Percentiles rank a stretch among this genome's conserved stretches.
phyloP scores from a whole-genome alignment of 1,140 invertebrate species.

The Trypoxylus dichotomus region DNA sequence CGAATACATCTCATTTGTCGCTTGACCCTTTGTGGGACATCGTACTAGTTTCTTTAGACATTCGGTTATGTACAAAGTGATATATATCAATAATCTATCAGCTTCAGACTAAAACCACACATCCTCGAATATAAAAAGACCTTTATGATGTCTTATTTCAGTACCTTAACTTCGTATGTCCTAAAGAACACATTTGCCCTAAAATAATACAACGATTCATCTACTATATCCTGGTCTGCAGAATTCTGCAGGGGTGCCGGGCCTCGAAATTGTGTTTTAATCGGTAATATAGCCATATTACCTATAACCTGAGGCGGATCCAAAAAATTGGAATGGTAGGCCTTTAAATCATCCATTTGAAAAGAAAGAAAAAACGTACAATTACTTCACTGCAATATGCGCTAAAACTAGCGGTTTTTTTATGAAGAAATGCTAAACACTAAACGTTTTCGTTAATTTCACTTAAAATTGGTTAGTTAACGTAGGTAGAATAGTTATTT shows the following conservation, averaged over 20 bases:
- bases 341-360: conserved; percentile 59
- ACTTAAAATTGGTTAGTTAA: conserved; percentile 7
- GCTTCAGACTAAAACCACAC: conserved; percentile 78
- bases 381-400: conserved; percentile 1
- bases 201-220: conserved; percentile 96
- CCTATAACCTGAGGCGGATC: conserved; percentile 76
- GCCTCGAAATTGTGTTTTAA: conserved; percentile 50
- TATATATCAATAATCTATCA: conserved; percentile 95
- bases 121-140: not conserved
- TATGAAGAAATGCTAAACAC: not conserved
- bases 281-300: conserved; percentile 76
- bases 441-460: not conserved
- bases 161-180: conserved; percentile 96
- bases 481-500: not conserved
- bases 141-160: not conserved
- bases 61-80: conserved; percentile 98
- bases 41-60: conserved; percentile 94
- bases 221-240: conserved; percentile 88
- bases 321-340: conserved; percentile 91
- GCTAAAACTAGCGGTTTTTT: not conserved
- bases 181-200: conserved; percentile 99
- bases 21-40: conserved; percentile 87
- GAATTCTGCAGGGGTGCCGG: conserved; percentile 61
- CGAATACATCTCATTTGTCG: conserved; percentile 93
- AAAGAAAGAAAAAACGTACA: conserved; percentile 12